Evolutionary conservation across 2,113 vertebrate species (phyloP).

Genomic region (Lophius piscatorius): DNA sequence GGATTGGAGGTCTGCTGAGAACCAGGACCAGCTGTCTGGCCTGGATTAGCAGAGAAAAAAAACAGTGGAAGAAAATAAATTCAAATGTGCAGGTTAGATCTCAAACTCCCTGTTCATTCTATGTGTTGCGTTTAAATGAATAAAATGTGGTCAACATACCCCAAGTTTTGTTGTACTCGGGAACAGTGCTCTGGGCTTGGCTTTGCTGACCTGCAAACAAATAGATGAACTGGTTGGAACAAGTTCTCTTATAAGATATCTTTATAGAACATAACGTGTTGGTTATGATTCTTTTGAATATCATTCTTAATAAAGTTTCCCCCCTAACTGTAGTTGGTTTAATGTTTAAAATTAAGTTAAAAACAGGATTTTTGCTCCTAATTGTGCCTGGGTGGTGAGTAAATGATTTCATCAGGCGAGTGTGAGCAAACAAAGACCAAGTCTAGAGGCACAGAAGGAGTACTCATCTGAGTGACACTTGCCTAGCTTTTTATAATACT

Average conservation of each 20-base stretch:
- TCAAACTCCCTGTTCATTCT: neutral
- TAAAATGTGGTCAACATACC: conserved; percentile 74
- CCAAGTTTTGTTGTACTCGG: conserved; percentile 95
- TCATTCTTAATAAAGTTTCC: no score
- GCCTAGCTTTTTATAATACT: conserved; percentile 77
- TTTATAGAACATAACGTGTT: no score
- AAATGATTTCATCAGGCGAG: conserved; percentile 3
- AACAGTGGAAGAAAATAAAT: neutral
- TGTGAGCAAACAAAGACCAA: conserved; percentile 1
- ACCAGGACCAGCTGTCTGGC: conserved; percentile 86
- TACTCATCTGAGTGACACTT: conserved; percentile 45
- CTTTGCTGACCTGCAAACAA: conserved; percentile 87
- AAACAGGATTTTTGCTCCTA: neutral
- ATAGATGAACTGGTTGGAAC: conserved; percentile 5
- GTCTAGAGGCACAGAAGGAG: neutral
- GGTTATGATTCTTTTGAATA: no score
- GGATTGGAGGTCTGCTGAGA: conserved; percentile 94
- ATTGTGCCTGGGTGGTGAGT: neutral
- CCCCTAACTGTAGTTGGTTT: no score
- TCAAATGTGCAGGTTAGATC: neutral
- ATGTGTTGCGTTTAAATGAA: neutral
- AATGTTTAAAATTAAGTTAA: neutral
- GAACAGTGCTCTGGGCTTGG: conserved; percentile 91
- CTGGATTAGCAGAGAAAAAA: conserved; percentile 67
- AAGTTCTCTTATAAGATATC: no score